Base-by-base conservation (phyloP, 2,113 vertebrate species). In the Electrona antarctica region DNA sequence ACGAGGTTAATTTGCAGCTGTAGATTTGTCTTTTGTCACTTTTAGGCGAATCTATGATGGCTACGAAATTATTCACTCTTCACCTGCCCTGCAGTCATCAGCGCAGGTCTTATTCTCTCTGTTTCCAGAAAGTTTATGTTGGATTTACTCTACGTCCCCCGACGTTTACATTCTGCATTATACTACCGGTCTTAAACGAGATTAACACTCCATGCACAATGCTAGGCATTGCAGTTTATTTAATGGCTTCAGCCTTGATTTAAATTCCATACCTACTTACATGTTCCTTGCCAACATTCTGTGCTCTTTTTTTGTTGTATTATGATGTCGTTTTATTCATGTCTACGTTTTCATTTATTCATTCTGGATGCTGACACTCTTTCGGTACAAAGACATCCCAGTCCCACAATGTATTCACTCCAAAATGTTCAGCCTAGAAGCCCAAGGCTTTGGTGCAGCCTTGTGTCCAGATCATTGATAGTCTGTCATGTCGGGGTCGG, bases 21-120 rank as follows among this genome's bases (percentile, higher is more conserved):
- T 74, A 90, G 86, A 92, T 92, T 87, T 86, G 77, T 92, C 92
- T 93, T 90, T 90, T 92, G 91, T 93, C 90, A 90, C 87, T 82
- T 84, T 81, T 59, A 85, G 87, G 85, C 80, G 78, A 81, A 82
- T 73, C 86, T 85, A 84, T 78, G 74, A 88, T 73, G 78, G 78
- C 71, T 83, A 67, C 73, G 62, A 89, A 91, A 90, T 91, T 72
- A 89, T 74, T 84, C 64, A 54, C 64, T 79, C 59, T 59, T 77
- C 60, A 71, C 85, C 76, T 74, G 56, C 67, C 75, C 70, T 72
- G 48, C 64, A 72, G 70, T 80, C 78, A 66, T 8, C 7, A 2
- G 60, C 15, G 49, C 49, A 59, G 51, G 49, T 41, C 65, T 60
- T 48, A 13, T 41, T 28, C 33, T 21, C 50, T 14, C 12, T 33